These are phyloP conservation scores for Montipora capricornis DNA, from an alignment of 64 coral and sea anemone genomes.

Conservation along the genomic window DNA sequence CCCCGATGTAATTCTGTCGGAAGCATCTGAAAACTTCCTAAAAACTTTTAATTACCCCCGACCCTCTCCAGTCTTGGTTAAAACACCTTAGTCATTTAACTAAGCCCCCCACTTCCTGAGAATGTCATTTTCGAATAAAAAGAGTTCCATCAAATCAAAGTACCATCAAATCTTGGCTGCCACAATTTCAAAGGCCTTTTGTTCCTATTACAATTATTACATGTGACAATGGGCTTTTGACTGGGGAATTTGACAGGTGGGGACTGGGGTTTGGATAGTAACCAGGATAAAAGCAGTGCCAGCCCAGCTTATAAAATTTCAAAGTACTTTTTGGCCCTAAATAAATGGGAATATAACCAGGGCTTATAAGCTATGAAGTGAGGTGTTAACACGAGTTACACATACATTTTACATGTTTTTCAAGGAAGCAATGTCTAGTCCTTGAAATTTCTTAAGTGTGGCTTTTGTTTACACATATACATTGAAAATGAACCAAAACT, in stretches of 20 bases:
- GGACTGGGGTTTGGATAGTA: neutral
- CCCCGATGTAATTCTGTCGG: neutral
- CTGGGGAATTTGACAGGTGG: neutral
- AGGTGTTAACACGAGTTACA: too few relatives aligned
- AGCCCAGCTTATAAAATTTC: neutral
- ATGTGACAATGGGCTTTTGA: conserved; percentile 11
- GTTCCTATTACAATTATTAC: conserved; percentile 3
- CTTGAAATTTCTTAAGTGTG: too few relatives aligned
- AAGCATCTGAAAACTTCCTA: neutral
- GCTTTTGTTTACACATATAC: too few relatives aligned
- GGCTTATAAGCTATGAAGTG: too few relatives aligned
- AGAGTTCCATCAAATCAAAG: neutral
- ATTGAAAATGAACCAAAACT: too few relatives aligned
- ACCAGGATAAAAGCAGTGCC: conserved; percentile 5
- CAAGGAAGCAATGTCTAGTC: too few relatives aligned
- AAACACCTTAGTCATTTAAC: too few relatives aligned
- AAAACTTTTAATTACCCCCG: neutral
- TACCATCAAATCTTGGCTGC: neutral
- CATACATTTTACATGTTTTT: too few relatives aligned
- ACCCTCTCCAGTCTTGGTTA: too few relatives aligned
- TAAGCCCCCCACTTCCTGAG: too few relatives aligned
- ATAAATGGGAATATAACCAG: too few relatives aligned
- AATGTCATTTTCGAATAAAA: neutral
- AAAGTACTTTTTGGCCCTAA: too few relatives aligned
- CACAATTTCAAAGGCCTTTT: conserved; percentile 2